Evolutionary conservation across 1,140 invertebrate genomes (phyloP).

Genomic region (Cotesia vestalis): DNA sequence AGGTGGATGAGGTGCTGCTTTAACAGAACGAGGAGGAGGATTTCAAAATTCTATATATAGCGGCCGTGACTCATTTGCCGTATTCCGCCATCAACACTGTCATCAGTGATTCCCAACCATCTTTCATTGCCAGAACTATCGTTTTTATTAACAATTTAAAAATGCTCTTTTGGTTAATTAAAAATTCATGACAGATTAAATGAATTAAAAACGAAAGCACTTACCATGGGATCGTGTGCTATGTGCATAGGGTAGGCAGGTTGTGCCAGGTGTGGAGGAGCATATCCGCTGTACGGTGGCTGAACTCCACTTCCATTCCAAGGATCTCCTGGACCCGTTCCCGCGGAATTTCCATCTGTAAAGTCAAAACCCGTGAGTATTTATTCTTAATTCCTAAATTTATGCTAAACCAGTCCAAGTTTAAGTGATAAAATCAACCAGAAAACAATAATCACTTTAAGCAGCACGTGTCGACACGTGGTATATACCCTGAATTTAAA

Average conservation of each 20-base stretch:
- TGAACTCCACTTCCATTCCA: conserved; percentile 62
- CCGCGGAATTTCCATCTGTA: conserved; percentile 65
- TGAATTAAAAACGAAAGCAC: conserved; percentile 37
- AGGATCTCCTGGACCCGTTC: conserved; percentile 61
- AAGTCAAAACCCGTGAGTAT: neutral
- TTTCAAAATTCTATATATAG: conserved; percentile 50
- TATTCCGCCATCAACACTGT: conserved; percentile 49
- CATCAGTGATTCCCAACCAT: conserved; percentile 55
- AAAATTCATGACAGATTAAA: too few species aligned
- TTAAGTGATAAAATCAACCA: too few species aligned
- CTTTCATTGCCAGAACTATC: neutral
- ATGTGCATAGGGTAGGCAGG: conserved; percentile 69
- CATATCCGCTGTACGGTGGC: conserved; percentile 63
- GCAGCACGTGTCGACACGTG: too few species aligned
- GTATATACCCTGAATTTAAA: neutral
- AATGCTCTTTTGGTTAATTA: neutral
- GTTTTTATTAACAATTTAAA: neutral
- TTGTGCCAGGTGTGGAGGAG: conserved; percentile 63
- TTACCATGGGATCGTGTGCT: conserved; percentile 72
- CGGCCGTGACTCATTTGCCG: conserved; percentile 54
- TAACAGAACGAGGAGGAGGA: conserved; percentile 16
- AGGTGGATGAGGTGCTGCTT: conserved; percentile 45
- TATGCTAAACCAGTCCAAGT: too few species aligned
- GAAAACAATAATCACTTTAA: too few species aligned
- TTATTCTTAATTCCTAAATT: too few species aligned